Base-by-base conservation (phyloP, 2,888 invertebrate species). In the Netelia virgata region DNA sequence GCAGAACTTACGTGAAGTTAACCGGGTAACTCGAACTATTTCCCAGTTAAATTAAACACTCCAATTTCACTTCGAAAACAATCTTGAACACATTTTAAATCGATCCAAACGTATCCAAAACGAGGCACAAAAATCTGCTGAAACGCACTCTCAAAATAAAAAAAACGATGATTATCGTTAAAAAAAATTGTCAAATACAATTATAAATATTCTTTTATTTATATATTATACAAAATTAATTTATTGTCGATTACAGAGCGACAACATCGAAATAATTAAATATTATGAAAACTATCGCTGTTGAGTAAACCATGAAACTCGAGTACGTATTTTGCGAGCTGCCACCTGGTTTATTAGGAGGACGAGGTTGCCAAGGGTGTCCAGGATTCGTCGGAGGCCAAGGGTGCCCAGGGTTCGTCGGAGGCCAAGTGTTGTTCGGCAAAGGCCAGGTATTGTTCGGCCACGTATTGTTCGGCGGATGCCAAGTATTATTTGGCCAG, bases 311-410 rank as follows among this genome's bases (percentile, higher is more conserved):
- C 11, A 69, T 64, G 14, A 70, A 10, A 10, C 20, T 10, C 14
- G 69, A 20, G 10, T 23, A 50, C 47, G 57, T 16, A 5, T 43
- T 70, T 1, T 43, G 3, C 1, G 83, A 83, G 50, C 63, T 18
- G 14, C 66, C 68, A 14, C 9, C 3, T 8, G 36, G 36, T 36
- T 36, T 36, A 36, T 36, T 36, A 36, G 5, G 5, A 0, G 5
- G 5, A 23, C n/a, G 14, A 9, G 20, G 11, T 3, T 55, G 20
- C n/a, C 47, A 3, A 8, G 47, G 14, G 10, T 43, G 8, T 5
- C 43, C 8, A 2, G 43, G 1, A 43, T 11, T 18, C 50, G 10
- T 14, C 6, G 11, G 14, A 23, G 1, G 23, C 23, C 23, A 23
- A 23, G 6, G 2, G 23, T 53, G 2, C n/a, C n/a, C n/a, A n/a